phyloP scores from a whole-genome alignment of 2,888 invertebrate genomes.

The Myopa testacea region DNA sequence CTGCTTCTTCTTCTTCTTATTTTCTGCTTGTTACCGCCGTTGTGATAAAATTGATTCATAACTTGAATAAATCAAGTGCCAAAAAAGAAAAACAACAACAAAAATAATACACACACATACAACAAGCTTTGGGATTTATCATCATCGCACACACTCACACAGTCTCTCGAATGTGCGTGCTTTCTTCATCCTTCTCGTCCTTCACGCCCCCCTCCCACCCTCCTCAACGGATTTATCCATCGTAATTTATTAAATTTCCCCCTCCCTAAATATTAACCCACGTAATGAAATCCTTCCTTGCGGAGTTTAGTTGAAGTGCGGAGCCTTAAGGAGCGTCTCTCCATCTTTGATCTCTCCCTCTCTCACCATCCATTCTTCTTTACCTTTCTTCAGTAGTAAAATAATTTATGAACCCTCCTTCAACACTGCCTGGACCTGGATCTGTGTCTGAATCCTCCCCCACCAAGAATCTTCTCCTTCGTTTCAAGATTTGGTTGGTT shows the following conservation, averaged over 20 bases:
- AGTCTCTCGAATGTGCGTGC: neutral
- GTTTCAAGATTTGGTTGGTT: too few relatives aligned
- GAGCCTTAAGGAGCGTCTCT: too few relatives aligned
- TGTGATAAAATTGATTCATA: slow-evolving; percentile 67
- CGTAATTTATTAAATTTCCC: slow-evolving; percentile 61
- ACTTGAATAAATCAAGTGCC: slow-evolving; percentile 64
- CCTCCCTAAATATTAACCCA: slow-evolving; percentile 55
- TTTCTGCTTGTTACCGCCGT: slow-evolving; percentile 54
- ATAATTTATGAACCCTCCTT: too few relatives aligned
- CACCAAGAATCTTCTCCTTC: too few relatives aligned
- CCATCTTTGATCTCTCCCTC: too few relatives aligned
- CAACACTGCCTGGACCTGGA: too few relatives aligned
- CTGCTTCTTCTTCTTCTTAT: slow-evolving; percentile 14
- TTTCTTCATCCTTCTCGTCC: too few relatives aligned
- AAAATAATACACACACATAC: neutral
- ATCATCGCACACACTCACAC: slow-evolving; percentile 41
- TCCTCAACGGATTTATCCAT: neutral
- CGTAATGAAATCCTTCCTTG: slow-evolving; percentile 25
- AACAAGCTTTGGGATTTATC: slow-evolving; percentile 53
- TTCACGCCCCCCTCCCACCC: too few relatives aligned
- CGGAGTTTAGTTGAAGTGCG: too few relatives aligned
- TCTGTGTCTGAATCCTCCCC: too few relatives aligned
- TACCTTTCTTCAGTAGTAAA: too few relatives aligned
- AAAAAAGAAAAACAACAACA: slow-evolving; percentile 24
- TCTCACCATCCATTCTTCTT: too few relatives aligned